Evolutionary conservation across 2,797 vertebrate genomes (phyloP), one percentile per base, ranked within the genome.

Genomic region (Echeneis naucrates): DNA sequence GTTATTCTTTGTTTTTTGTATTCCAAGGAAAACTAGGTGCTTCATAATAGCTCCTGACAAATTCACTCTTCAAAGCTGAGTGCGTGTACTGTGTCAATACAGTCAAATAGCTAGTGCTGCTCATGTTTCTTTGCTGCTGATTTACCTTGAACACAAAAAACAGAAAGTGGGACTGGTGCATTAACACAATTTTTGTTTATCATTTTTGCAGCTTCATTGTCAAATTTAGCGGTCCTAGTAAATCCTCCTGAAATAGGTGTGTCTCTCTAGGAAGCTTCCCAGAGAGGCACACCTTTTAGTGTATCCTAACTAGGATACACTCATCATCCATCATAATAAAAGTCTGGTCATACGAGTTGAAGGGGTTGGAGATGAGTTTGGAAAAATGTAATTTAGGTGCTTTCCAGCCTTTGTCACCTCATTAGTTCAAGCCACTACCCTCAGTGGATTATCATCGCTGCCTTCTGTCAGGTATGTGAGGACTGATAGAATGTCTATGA

Each of bases 131-230:
- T 72, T 75, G 37, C 24, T 52, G 40, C 72, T 82, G 30, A 92
- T 92, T 92, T 93, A 87, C 57, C 86, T 90, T 75, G 74, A 86
- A 77, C 77, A 75, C 77, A 70, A 73, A 75, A 58, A 21, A 5
- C 37, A 59, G n/a, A 7, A 37, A 51, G 58, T 23, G 16, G 51
- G 45, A 53, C 58, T 40, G 24, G 40, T 26, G 38, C 38, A 42
- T 57, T 0, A 21, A 32, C 16, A 12, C 10, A 33, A 47, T n/a
- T 37, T 4, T 42, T 27, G 7, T 19, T n/a, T n/a, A 16, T 47
- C 57, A 16, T 53, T 54, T 52, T 42, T 51, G 2, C 1, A 38
- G 26, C 62, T 17, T 47, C n/a, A 44, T 11, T 54, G 26, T 27
- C 7, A 47, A 66, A 64, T 71, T 26, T 19, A n/a, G 5, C 30